Percentiles rank a stretch among this genome's conserved stretches.
Conservation (phyloP, 2,113 vertebrate genomes). For the Sinocyclocheilus anshuiensis region DNA sequence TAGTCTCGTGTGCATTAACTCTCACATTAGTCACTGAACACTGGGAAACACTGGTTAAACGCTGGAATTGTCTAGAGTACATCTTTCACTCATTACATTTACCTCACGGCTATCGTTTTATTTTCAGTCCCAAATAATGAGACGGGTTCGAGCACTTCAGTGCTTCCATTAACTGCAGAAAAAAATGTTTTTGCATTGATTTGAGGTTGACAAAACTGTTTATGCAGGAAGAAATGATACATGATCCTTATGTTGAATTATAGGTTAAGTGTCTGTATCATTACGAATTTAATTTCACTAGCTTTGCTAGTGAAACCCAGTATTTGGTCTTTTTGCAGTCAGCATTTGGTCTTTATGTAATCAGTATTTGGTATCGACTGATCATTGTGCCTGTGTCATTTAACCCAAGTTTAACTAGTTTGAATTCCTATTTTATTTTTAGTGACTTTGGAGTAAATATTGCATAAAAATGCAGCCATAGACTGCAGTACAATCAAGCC, state of each 20-base stretch:
- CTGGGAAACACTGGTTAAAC: neutral
- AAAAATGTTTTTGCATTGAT: neutral
- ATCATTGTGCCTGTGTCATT: neutral
- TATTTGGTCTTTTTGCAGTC: neutral
- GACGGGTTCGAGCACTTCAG: slow-evolving; percentile 3
- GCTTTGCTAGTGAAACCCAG: no score
- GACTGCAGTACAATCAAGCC: no score
- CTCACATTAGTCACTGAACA: neutral
- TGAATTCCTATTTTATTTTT: neutral
- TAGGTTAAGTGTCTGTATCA: neutral
- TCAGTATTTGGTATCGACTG: neutral
- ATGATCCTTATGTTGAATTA: neutral
- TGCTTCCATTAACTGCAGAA: neutral
- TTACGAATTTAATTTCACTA: neutral
- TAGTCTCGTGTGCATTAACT: neutral
- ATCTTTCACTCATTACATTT: neutral
- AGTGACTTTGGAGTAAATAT: neutral
- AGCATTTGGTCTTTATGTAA: neutral
- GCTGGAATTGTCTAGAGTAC: neutral
- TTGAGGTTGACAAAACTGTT: neutral
- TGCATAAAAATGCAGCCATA: no score
- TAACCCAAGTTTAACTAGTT: no score
- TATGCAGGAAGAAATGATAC: neutral
- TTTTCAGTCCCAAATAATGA: slow-evolving; percentile 10
- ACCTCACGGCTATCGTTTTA: slow-evolving; percentile 7